Evolutionary conservation across 2,113 vertebrate species (phyloP).

Genomic region (Paralichthys olivaceus): DNA sequence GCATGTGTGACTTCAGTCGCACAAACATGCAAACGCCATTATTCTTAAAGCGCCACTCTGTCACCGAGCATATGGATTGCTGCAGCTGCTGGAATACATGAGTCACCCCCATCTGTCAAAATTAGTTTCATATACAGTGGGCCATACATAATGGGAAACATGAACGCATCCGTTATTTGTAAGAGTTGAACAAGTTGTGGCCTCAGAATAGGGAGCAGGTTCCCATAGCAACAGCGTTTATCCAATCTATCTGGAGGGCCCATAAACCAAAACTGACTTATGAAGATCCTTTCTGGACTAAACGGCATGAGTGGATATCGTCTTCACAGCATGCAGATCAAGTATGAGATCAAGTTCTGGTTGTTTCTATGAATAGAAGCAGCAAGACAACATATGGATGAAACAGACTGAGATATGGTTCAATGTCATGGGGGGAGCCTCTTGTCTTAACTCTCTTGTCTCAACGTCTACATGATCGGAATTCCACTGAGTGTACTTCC

Average conservation of each 20-base stretch:
- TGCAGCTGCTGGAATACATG: constrained; percentile 46
- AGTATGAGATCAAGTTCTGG: constrained; percentile 66
- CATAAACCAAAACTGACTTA: constrained; percentile 50
- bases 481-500: background rate
- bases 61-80: constrained; percentile 21
- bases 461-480: background rate
- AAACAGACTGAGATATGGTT: constrained; percentile 42
- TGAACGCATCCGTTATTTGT: constrained; percentile 5
- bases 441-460: constrained; percentile 44
- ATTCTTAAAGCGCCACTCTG: constrained; percentile 7
- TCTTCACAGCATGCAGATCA: constrained; percentile 62
- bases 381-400: constrained; percentile 63
- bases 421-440: constrained; percentile 32
- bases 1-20: constrained; percentile 5
- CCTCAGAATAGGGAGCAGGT: background rate
- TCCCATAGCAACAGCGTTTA: constrained; percentile 35
- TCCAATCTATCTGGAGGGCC: constrained; percentile 28
- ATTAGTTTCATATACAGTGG: background rate
- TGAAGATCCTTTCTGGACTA: constrained; percentile 39
- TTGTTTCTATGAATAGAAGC: constrained; percentile 74
- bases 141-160: background rate
- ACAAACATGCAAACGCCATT: constrained; percentile 7
- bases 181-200: background rate
- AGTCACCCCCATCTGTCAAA: constrained; percentile 26
- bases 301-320: constrained; percentile 55